These are phyloP conservation scores for Sebastes wilsoni DNA, from an alignment of 2,797 vertebrate species.

Conservation along the genomic window DNA sequence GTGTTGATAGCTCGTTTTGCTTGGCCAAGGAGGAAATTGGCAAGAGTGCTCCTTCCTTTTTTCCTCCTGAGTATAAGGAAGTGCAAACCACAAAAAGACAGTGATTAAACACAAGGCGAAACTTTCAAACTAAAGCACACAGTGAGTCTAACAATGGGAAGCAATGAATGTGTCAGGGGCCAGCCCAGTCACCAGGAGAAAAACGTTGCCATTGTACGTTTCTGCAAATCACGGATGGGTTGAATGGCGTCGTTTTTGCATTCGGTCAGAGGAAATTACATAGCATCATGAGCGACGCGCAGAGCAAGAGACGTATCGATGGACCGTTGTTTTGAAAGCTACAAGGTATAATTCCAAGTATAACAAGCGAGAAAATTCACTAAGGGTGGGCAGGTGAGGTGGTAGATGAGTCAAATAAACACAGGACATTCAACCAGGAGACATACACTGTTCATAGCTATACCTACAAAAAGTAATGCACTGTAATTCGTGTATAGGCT, in stretches of 20 bases:
- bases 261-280: neutral
- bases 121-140: neutral
- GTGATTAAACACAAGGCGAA: constrained; percentile 20
- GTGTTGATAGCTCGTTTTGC: constrained; percentile 16
- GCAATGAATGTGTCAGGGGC: neutral
- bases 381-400: neutral
- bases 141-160: constrained; percentile 2
- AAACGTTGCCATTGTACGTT: neutral
- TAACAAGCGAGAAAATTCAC: no score
- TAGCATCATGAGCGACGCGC: neutral
- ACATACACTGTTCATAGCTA: no score
- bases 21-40: constrained; percentile 9
- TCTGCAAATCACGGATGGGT: neutral
- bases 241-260: neutral
- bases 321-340: no score
- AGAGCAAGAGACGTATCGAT: no score
- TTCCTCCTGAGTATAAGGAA: neutral
- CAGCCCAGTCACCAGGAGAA: neutral
- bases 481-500: no score
- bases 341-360: no score
- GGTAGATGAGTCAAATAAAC: no score
- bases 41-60: neutral
- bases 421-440: no score
- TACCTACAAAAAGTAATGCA: no score
- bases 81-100: neutral